Evolutionary conservation across 2,888 invertebrate species (phyloP), one percentile per base, ranked within the genome.

Genomic region (Leptinotarsa peninsularis): DNA sequence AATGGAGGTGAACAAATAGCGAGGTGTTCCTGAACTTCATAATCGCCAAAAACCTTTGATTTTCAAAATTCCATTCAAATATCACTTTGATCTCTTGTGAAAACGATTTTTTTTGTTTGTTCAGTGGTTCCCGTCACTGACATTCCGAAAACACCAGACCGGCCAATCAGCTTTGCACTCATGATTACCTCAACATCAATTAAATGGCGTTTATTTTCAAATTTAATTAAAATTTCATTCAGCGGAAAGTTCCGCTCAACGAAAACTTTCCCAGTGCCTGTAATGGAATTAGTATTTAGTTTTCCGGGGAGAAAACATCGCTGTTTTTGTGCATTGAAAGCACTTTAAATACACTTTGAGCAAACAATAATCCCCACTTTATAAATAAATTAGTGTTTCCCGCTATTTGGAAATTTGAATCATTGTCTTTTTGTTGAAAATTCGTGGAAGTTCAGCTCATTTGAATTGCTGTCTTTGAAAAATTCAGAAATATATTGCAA

Each of bases 251-350:
- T 77, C 67, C 60, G 71, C 60, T 49, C 58, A 72, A 67, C 69
- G 67, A 49, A 66, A 56, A 66, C 75, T 77, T 77, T 75, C 33
- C 71, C 27, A 52, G 60, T 23, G 49, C 66, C 66, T 58, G 73
- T 71, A 75, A 68, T 75, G 77, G 73, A 68, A 73, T 74, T 71
- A 50, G 76, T 72, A 75, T 77, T 77, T 73, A 75, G 77, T 75
- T 77, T 66, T 60, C 70, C 49, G 54, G 66, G 21, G 66, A 69
- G 69, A 54, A 54, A 69, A 69, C 69, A 69, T 33, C 33, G 43
- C 33, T n/a, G 63, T 69, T 69, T 69, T 69, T 50, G 23, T 27
- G n/a, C 54, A 56, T 18, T n/a, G 56, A 33, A 56, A 69, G 56
- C 69, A 56, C 50, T 69, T 56, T 27, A 15, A 69, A 33, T 43